Conservation (phyloP, 2,888 invertebrate genomes). For the Aphidoletes aphidimyza region DNA sequence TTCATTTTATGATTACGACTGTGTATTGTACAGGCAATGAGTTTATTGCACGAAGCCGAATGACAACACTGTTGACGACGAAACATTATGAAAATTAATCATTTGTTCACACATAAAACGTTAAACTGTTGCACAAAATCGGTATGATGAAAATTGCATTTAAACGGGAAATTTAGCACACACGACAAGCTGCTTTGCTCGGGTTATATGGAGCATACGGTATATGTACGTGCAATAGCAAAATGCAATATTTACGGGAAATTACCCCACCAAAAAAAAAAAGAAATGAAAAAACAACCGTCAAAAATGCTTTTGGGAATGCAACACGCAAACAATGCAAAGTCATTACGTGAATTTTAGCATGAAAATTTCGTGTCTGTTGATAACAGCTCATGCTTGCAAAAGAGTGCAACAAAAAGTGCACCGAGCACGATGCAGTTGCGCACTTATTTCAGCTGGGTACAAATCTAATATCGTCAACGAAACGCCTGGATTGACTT, state of each 20-base stretch:
- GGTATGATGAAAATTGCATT: background rate
- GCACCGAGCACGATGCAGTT: background rate
- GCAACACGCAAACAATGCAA: slow-evolving; percentile 37
- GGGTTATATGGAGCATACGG: too few relatives aligned
- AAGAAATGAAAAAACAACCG: too few relatives aligned
- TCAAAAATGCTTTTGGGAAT: background rate
- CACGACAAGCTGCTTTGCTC: slow-evolving; percentile 4
- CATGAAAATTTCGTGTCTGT: slow-evolving; percentile 12
- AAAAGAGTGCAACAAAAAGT: background rate
- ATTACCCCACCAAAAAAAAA: too few relatives aligned
- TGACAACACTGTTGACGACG: background rate
- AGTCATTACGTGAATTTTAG: slow-evolving; percentile 12
- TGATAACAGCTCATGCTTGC: background rate
- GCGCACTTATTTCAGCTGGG: background rate
- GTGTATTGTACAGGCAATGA: too few relatives aligned
- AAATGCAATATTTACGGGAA: background rate
- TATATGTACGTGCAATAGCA: background rate
- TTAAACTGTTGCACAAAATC: slow-evolving; percentile 28
- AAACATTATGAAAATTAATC: slow-evolving; percentile 37
- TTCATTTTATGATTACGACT: slow-evolving; percentile 17
- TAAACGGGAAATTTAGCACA: background rate
- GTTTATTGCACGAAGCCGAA: too few relatives aligned
- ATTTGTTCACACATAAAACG: slow-evolving; percentile 49
- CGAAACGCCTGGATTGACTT: background rate
- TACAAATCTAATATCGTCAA: background rate